Evolutionary conservation across 2,797 vertebrate genomes (phyloP), one percentile per base, ranked within the genome.

Genomic region (Hyperoplus lanceolatus): DNA sequence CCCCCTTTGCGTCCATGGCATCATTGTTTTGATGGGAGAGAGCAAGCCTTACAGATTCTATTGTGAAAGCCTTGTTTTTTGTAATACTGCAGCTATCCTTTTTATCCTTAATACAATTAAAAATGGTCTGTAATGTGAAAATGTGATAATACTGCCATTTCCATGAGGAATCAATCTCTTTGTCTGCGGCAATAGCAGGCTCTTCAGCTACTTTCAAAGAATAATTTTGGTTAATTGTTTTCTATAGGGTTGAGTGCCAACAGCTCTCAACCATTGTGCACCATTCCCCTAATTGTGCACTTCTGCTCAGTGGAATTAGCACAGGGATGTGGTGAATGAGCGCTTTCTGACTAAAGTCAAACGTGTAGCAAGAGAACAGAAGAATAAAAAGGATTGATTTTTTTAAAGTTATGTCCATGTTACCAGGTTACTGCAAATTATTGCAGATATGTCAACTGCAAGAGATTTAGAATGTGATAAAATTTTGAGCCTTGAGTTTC

Each of bases 171-270:
- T 61, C 21, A 16, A 29, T 29, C 13, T 55, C 29, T 8, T 42
- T 10, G 11, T 59, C 53, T 6, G 16, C 39, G 39, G 41, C 21
- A 48, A 14, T 39, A 43, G 15, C n/a, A 36, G 50, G 51, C 14
- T 56, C 8, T 50, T 61, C 41, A 39, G 36, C 43, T 14, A 41
- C 54, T 49, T 68, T 58, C 5, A 58, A 42, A 3, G 21, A 42
- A 42, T 46, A 62, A 39, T 53, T 79, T 61, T 46, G 53, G 57
- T 75, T 68, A 72, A 72, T 51, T 58, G 21, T 8, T 58, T 58
- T 60, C 41, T 39, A 56, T 53, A 12, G 9, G 45, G 51, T 67
- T 59, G 14, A 39, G 14, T 48, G 41, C 50, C 56, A 70, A 15
- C 49, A 53, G 56, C 36, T 79, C 36, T 63, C 57, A 36, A 13